phyloP scores from a whole-genome alignment of 2,113 vertebrate species.

The Aptenodytes patagonicus region DNA sequence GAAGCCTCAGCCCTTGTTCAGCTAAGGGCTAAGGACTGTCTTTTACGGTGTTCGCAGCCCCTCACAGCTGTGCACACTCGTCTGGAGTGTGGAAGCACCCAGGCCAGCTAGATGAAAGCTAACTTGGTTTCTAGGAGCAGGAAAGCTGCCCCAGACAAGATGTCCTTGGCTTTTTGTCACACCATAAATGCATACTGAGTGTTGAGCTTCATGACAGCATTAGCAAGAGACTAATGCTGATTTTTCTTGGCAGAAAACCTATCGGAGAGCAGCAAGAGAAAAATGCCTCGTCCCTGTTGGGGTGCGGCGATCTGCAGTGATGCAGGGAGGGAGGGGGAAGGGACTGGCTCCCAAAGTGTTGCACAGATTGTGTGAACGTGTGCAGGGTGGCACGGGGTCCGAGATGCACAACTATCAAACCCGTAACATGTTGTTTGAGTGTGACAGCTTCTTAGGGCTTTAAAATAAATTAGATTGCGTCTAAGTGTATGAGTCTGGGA shows the following conservation, averaged over 20 bases:
- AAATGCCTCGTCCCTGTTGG: neutral
- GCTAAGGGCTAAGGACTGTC: neutral
- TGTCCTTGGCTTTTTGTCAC: neutral
- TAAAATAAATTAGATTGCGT: neutral
- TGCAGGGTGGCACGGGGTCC: neutral
- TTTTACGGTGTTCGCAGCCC: neutral
- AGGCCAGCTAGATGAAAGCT: neutral
- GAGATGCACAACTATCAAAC: neutral
- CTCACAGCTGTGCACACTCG: neutral
- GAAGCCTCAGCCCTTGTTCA: neutral
- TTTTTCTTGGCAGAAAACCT: neutral
- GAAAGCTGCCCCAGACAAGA: neutral
- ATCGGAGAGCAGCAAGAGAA: neutral
- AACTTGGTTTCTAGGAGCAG: neutral
- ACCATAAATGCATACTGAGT: neutral
- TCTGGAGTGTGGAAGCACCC: neutral
- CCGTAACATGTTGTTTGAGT: fast-evolving
- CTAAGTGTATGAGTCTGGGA: neutral
- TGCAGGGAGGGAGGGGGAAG: neutral
- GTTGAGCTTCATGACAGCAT: neutral
- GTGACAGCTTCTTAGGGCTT: neutral
- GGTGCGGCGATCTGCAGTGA: neutral
- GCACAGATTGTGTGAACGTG: neutral
- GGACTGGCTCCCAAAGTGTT: neutral
- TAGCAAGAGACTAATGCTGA: neutral